Evolutionary conservation across 37 sponge, comb jelly and placozoan genomes (phyloP).

Genomic region (Axinella damicornis): DNA sequence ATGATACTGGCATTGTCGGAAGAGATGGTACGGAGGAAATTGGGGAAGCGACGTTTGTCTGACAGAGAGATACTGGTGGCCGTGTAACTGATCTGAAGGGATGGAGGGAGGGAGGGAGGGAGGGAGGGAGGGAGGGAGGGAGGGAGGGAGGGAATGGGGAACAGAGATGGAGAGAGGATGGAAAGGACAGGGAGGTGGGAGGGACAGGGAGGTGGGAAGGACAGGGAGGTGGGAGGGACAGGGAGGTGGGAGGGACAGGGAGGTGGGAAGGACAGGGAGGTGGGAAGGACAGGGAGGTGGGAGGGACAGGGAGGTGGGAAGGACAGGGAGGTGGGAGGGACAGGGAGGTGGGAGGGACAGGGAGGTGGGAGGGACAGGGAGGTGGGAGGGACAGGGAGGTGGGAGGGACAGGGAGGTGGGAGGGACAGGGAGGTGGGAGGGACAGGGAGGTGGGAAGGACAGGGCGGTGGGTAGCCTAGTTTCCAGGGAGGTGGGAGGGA

Average conservation of each 20-base stretch:
- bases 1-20: slow-evolving; percentile 61
- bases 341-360: no score
- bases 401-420: no score
- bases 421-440: no score
- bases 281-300: no score
- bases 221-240: no score
- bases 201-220: background rate
- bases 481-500: no score
- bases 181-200: background rate
- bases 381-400: no score
- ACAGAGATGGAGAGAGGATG: background rate
- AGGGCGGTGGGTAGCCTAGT: no score
- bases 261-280: background rate
- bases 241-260: background rate
- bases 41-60: slow-evolving; percentile 60
- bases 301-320: no score
- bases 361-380: no score
- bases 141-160: background rate
- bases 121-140: slow-evolving; percentile 2
- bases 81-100: slow-evolving; percentile 64
- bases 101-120: background rate
- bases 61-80: slow-evolving; percentile 57
- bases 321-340: no score
- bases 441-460: no score
- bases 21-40: slow-evolving; percentile 65